These are phyloP conservation scores for Sminthurides aquaticus DNA, from an alignment of 2,888 invertebrate genomes.

Conservation along the genomic window DNA sequence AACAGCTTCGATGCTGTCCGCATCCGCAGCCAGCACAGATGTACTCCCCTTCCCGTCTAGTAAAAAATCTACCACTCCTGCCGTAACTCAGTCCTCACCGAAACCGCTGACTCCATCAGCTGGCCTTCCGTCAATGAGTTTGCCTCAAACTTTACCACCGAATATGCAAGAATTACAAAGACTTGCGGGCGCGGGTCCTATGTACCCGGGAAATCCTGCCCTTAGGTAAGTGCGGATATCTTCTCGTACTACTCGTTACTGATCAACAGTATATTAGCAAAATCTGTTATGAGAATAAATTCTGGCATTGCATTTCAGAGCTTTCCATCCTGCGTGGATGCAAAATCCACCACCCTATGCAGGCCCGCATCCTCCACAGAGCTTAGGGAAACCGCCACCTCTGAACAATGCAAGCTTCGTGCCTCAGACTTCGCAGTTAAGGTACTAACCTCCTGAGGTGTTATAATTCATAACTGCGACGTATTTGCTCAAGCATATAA, in stretches of 20 bases:
- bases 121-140: slow-evolving; percentile 10
- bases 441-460: too few relatives aligned
- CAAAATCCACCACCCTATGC: slow-evolving; percentile 26
- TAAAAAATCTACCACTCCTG: slow-evolving; percentile 16
- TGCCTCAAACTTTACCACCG: slow-evolving; percentile 21
- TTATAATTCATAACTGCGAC: too few relatives aligned
- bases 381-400: slow-evolving; percentile 41
- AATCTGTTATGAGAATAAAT: too few relatives aligned
- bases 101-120: slow-evolving; percentile 3
- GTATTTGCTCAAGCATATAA: too few relatives aligned
- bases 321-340: slow-evolving; percentile 30
- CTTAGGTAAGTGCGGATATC: slow-evolving; percentile 9
- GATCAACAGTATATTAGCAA: too few relatives aligned
- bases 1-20: slow-evolving; percentile 15
- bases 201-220: slow-evolving; percentile 22
- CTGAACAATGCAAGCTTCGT: slow-evolving; percentile 34
- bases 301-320: too few relatives aligned
- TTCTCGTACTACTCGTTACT: too few relatives aligned
- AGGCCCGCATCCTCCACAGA: slow-evolving; percentile 28
- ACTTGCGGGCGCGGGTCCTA: slow-evolving; percentile 10
- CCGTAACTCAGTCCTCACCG: slow-evolving; percentile 7
- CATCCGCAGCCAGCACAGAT: slow-evolving; percentile 15
- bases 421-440: slow-evolving; percentile 29
- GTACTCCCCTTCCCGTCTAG: slow-evolving; percentile 16
- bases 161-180: neutral